Percentiles rank a stretch among this genome's conserved stretches.
These are phyloP conservation scores for Engraulis encrasicolus DNA, from an alignment of 2,113 vertebrate species.

Conservation along the genomic window DNA sequence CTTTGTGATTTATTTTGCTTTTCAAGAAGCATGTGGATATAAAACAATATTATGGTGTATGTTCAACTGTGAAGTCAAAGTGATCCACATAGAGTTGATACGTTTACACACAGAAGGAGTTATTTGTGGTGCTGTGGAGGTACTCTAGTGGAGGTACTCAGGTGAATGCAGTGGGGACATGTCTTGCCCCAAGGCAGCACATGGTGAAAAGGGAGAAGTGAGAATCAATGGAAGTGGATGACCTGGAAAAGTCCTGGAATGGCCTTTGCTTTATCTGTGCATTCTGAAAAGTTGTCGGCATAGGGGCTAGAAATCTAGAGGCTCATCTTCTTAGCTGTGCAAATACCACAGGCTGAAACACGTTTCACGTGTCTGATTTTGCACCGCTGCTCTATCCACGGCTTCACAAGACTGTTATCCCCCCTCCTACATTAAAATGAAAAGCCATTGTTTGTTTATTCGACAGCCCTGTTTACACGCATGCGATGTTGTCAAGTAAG, in stretches of 20 bases:
- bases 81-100: background rate
- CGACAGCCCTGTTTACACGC: background rate
- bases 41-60: too few relatives aligned
- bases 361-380: slow-evolving; percentile 58
- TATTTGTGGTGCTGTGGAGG: too few relatives aligned
- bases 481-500: background rate
- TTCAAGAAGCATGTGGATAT: too few relatives aligned
- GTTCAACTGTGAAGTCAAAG: background rate
- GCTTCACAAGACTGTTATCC: background rate
- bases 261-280: slow-evolving; percentile 60
- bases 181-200: background rate
- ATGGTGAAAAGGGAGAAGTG: background rate
- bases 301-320: slow-evolving; percentile 57
- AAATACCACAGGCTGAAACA: slow-evolving; percentile 62
- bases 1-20: too few relatives aligned
- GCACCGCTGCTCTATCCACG: slow-evolving; percentile 38
- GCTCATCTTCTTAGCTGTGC: slow-evolving; percentile 48
- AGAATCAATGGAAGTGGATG: background rate
- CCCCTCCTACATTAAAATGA: background rate
- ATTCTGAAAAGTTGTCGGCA: slow-evolving; percentile 60
- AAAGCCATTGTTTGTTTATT: background rate
- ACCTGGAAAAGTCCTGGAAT: slow-evolving; percentile 16
- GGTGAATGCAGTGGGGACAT: background rate
- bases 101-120: background rate
- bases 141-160: too few relatives aligned